phyloP scores from a whole-genome alignment of 2,888 invertebrate species.

The Scaptomyza flava region DNA sequence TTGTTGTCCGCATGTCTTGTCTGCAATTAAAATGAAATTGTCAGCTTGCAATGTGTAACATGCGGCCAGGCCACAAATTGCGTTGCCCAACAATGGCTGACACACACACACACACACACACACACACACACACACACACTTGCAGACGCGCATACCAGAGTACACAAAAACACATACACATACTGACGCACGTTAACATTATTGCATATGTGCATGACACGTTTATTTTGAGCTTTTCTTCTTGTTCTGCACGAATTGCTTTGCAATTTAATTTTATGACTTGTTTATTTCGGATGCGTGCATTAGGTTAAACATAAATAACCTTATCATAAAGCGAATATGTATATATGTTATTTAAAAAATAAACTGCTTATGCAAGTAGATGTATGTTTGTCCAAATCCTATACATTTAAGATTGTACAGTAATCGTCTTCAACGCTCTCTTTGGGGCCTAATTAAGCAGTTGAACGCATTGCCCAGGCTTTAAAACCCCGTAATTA shows the following conservation, averaged over 20 bases:
- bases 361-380: too few species aligned
- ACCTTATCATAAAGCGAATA: conserved; percentile 16
- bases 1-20: conserved; percentile 54
- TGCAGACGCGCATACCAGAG: conserved; percentile 16
- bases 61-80: conserved; percentile 77
- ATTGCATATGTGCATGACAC: conserved; percentile 54
- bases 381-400: too few species aligned
- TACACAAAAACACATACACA: conserved; percentile 7
- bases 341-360: too few species aligned
- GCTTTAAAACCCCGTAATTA: conserved; percentile 65
- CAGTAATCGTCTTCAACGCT: neutral
- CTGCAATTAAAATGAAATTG: conserved; percentile 80
- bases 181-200: conserved; percentile 21
- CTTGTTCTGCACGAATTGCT: conserved; percentile 45
- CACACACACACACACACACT: conserved; percentile 8
- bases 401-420: neutral
- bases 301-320: conserved; percentile 31
- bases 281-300: conserved; percentile 58
- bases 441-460: conserved; percentile 65
- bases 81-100: conserved; percentile 63
- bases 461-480: conserved; percentile 57
- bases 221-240: conserved; percentile 39
- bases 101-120: conserved; percentile 42
- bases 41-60: conserved; percentile 80
- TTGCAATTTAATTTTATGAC: conserved; percentile 67